Evolutionary conservation across 2,797 vertebrate genomes (phyloP), one percentile per base, ranked within the genome.

Genomic region (Lerista edwardsae): DNA sequence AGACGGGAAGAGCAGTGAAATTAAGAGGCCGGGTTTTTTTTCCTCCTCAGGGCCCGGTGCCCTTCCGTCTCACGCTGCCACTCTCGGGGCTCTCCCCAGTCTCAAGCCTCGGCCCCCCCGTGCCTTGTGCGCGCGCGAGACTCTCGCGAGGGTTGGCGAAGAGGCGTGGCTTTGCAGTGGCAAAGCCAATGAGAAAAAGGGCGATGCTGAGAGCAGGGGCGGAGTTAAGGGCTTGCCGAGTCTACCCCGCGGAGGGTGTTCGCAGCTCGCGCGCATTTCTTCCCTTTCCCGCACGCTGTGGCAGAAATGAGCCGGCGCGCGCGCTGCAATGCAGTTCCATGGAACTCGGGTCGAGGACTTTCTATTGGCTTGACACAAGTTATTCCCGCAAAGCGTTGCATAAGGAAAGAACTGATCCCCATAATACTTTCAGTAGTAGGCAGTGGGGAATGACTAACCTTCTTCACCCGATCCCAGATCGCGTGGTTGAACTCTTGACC

Each of bases 91-190:
- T 91, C 80, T 84, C 84, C 84, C 74, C 76, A 47, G 79, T 75
- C 87, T 82, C 67, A 31, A 88, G 67, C 76, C 27, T 11, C 72
- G 55, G 80, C 76, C 75, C 86, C 41, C 82, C 88, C 29, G 3
- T 21, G 34, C 44, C n/a, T 27, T 4, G 86, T 78, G 75, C 72
- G 21, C 84, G 61, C 78, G 14, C 57, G 12, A 62, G 51, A n/a
- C 6, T 87, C 90, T 93, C 92, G 90, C 92, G 92, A 91, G 89
- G 87, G 12, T 68, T 3, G 36, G 25, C 6, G 0, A 44, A 9
- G 10, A 57, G 79, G 85, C 67, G 79, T 34, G 6, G 74, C 2
- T n/a, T 1, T 0, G 0, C 11, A 4, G 6, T 1, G 2, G 15
- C 34, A 0, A 17, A 67, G n/a, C 86, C 82, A 87, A 87, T 87